phyloP scores from a whole-genome alignment of 2,113 vertebrate species.

The Pomatostomus ruficeps region DNA sequence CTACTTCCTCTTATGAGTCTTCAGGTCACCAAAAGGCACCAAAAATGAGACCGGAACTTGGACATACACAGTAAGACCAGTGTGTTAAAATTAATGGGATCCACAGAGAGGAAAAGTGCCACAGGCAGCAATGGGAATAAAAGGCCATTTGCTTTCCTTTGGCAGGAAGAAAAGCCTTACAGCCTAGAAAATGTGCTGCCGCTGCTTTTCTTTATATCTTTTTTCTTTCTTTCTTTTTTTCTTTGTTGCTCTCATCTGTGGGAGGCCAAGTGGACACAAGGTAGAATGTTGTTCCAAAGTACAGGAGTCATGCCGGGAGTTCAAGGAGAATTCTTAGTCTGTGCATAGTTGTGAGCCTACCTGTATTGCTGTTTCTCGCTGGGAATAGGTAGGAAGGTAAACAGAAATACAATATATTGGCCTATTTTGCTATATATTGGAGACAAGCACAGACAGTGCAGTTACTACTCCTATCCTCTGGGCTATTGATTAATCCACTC shows the following conservation, averaged over 20 bases:
- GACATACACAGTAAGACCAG: neutral
- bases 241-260: neutral
- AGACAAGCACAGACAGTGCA: neutral
- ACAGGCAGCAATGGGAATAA: neutral
- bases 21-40: neutral
- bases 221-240: neutral
- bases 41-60: neutral
- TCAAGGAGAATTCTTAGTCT: neutral
- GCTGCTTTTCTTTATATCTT: neutral
- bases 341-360: neutral
- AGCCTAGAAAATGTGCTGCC: neutral
- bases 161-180: neutral
- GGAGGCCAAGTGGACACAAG: neutral
- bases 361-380: neutral
- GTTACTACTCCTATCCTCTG: neutral
- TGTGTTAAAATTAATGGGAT: conserved; percentile 26
- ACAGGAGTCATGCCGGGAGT: neutral
- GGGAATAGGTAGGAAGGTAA: neutral
- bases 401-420: neutral
- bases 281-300: neutral
- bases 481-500: neutral
- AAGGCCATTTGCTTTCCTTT: neutral
- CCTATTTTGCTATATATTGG: neutral
- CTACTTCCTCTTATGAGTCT: neutral
- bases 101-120: neutral